phyloP scores from a whole-genome alignment of 2,797 vertebrate species.

The Avahi laniger region DNA sequence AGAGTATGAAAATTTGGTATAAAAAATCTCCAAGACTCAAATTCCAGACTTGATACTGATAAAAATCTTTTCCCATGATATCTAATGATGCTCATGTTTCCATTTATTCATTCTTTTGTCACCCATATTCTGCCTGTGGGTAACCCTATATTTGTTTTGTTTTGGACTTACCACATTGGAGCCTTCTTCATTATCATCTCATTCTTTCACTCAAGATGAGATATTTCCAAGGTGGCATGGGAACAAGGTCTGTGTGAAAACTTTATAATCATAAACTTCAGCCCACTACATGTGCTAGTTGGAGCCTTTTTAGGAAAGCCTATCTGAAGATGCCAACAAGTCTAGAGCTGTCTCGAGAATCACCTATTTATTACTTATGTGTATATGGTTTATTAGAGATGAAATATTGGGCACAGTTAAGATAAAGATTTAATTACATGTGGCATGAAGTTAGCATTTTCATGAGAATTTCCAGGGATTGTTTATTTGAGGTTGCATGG shows the following conservation, averaged over 20 bases:
- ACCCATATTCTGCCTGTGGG: not conserved
- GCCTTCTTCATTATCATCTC: not conserved
- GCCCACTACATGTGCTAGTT: not conserved
- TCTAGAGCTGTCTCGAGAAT: not conserved
- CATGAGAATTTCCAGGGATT: not conserved
- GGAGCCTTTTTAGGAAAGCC: not conserved
- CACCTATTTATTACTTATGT: not conserved
- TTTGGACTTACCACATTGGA: not conserved
- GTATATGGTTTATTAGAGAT: not conserved
- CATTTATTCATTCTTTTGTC: not conserved
- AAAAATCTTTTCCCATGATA: not conserved
- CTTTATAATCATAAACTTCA: not conserved
- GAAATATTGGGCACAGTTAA: not conserved
- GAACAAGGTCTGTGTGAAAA: not conserved
- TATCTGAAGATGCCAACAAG: not conserved
- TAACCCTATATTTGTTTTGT: not conserved
- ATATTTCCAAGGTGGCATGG: not conserved
- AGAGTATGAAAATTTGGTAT: not conserved
- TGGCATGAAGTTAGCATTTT: not conserved
- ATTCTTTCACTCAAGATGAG: not conserved
- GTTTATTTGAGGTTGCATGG: too few species aligned
- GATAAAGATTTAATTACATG: not conserved
- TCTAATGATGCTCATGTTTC: not conserved
- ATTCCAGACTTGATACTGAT: not conserved
- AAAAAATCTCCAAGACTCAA: not conserved